A percentile compares a stretch with the other conserved stretches of the same genome.
phyloP scores from a whole-genome alignment of 2,797 vertebrate genomes.

The Agapornis canus region DNA sequence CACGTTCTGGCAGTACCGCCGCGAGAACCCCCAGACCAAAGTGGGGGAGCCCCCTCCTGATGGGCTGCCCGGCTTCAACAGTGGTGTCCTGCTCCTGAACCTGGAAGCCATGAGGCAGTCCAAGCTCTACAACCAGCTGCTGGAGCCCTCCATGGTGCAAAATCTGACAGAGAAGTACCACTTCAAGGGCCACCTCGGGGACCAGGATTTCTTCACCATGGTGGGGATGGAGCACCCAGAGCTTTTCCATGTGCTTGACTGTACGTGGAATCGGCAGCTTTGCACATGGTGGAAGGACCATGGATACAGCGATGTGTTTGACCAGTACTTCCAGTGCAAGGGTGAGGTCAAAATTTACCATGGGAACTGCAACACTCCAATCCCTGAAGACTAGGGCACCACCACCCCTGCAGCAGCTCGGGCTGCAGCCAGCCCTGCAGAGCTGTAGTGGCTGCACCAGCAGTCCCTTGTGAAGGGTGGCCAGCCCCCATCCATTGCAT shows the following conservation, averaged over 20 bases:
- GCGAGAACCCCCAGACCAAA: constrained; percentile 87
- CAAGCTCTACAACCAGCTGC: constrained; percentile 86
- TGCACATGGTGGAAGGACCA: constrained; percentile 98
- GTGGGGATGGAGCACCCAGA: constrained; percentile 94
- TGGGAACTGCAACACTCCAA: constrained; percentile 93
- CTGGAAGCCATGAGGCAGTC: constrained; percentile 91
- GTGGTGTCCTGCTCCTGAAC: constrained; percentile 91
- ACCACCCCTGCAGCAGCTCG: neutral
- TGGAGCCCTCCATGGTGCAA: constrained; percentile 84
- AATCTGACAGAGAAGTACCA: constrained; percentile 89
- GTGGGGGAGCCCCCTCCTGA: constrained; percentile 91
- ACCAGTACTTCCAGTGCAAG: constrained; percentile 88
- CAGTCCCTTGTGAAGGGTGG: neutral
- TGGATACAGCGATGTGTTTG: constrained; percentile 90
- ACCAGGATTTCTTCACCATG: constrained; percentile 99
- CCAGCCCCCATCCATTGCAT: neutral
- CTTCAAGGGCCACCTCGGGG: constrained; percentile 94
- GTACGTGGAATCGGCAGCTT: constrained; percentile 97
- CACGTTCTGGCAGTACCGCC: constrained; percentile 97
- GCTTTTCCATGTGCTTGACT: constrained; percentile 89
- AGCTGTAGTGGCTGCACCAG: neutral
- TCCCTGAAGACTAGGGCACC: constrained; percentile 83
- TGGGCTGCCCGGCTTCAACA: constrained; percentile 96
- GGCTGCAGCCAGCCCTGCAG: neutral
- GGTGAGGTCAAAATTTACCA: constrained; percentile 90